These are phyloP conservation scores for Orthonevra nobilis DNA, from an alignment of 2,888 invertebrate species.

Conservation along the genomic window DNA sequence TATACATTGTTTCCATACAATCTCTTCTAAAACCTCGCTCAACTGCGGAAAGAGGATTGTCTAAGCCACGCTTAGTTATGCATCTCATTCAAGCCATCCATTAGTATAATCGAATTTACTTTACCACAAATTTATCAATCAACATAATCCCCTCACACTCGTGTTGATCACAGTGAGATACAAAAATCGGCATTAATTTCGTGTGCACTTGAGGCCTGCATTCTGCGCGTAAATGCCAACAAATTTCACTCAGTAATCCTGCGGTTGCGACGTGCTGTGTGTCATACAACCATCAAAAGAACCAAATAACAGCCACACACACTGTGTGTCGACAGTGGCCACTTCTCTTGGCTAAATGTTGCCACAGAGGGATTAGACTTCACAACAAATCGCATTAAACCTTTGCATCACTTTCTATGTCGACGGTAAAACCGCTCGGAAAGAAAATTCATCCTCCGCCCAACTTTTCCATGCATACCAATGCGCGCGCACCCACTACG, in stretches of 20 bases:
- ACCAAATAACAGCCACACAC: constrained; percentile 21
- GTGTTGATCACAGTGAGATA: constrained; percentile 33
- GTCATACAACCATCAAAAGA: constrained; percentile 58
- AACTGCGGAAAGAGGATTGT: too few species aligned
- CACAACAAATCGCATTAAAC: constrained; percentile 37
- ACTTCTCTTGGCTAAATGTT: background rate
- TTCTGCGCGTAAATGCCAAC: constrained; percentile 5
- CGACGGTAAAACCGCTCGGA: background rate
- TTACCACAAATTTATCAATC: constrained; percentile 25
- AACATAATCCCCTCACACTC: constrained; percentile 28
- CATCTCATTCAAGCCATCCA: too few species aligned
- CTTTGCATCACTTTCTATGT: constrained; percentile 28
- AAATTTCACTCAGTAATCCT: constrained; percentile 49
- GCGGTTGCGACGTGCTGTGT: constrained; percentile 25
- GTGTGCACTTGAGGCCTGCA: background rate
- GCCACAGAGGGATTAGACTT: constrained; percentile 14
- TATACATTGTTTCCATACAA: too few species aligned
- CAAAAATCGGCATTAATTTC: constrained; percentile 30
- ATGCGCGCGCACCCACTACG: background rate
- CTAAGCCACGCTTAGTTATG: too few species aligned
- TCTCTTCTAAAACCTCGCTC: too few species aligned
- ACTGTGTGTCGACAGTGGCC: constrained; percentile 24
- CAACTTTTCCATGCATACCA: background rate
- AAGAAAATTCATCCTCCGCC: background rate
- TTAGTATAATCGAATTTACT: constrained; percentile 35